Conservation (phyloP, 1,140 invertebrate species). For the Brachionus calyciflorus region DNA sequence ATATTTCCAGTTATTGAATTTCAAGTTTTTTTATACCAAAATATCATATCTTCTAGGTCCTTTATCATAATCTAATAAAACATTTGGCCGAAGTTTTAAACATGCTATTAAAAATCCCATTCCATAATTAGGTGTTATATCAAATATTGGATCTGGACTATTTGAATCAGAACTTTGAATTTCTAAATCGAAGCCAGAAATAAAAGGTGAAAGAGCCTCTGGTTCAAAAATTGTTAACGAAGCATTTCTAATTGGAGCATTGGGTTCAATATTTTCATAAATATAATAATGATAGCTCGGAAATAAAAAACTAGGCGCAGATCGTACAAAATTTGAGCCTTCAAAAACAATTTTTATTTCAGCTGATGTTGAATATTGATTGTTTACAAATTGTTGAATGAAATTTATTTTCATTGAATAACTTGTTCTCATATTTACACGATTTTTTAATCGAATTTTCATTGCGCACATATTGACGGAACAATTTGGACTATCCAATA, state of each 20-base stretch:
- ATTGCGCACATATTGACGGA: not conserved
- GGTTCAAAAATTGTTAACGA: not conserved
- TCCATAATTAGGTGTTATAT: slow-evolving; percentile 9
- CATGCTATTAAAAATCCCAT: not conserved
- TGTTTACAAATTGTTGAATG: not conserved
- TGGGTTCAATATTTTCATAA: not conserved
- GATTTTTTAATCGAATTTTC: not conserved
- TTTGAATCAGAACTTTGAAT: not conserved
- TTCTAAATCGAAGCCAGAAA: slow-evolving; percentile 36
- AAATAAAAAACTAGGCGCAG: not conserved
- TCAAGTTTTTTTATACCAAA: not conserved
- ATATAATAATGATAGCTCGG: not conserved
- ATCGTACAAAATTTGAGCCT: not conserved
- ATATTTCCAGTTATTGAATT: not conserved
- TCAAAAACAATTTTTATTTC: slow-evolving; percentile 1
- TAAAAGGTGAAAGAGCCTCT: not conserved
- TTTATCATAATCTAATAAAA: slow-evolving; percentile 14
- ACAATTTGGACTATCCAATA: not conserved
- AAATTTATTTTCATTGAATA: not conserved
- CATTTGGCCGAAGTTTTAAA: not conserved
- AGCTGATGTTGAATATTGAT: not conserved
- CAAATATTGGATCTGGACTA: not conserved
- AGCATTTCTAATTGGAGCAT: slow-evolving; percentile 1
- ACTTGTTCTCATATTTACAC: not conserved
- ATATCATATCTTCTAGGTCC: not conserved